Percentiles rank a stretch among this genome's conserved stretches.
Evolutionary conservation across 2,797 vertebrate genomes (phyloP).

Genomic region (Chromobotia macracanthus): DNA sequence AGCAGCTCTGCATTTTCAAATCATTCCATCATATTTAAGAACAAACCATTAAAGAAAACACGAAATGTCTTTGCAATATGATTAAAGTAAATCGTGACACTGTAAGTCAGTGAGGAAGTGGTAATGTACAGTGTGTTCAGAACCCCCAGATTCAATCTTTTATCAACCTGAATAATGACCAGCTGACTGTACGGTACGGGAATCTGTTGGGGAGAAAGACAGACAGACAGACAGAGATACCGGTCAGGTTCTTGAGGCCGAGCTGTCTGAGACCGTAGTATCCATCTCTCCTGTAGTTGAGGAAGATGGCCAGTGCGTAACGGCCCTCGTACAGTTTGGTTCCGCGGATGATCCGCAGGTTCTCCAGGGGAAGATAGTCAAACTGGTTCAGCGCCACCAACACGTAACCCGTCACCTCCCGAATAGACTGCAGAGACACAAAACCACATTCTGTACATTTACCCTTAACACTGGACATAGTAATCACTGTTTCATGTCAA

Average conservation of each 20-base stretch:
- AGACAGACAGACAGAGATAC: no score
- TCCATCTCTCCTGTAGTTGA: slow-evolving; percentile 95
- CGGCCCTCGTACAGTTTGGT: slow-evolving; percentile 94
- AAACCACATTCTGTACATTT: no score
- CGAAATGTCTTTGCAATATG: no score
- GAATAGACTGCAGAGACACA: slow-evolving; percentile 84
- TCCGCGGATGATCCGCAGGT: slow-evolving; percentile 93
- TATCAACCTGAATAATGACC: no score
- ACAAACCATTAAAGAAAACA: neutral
- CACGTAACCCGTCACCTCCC: slow-evolving; percentile 97
- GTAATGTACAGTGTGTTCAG: no score
- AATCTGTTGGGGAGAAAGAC: neutral
- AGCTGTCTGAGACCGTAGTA: slow-evolving; percentile 92
- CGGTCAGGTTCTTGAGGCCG: slow-evolving; percentile 92
- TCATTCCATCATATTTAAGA: neutral
- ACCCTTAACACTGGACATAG: no score
- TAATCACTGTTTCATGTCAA: neutral
- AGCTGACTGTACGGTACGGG: no score
- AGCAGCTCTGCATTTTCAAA: neutral
- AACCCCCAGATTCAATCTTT: no score
- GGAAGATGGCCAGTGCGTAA: slow-evolving; percentile 93
- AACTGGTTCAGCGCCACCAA: slow-evolving; percentile 97
- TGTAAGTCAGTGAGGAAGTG: no score
- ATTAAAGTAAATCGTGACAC: no score
- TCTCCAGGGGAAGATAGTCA: slow-evolving; percentile 95